A percentile compares a stretch with the other conserved stretches of the same genome.
Conservation (phyloP, 2,113 vertebrate species). For the Alethe diademata region DNA sequence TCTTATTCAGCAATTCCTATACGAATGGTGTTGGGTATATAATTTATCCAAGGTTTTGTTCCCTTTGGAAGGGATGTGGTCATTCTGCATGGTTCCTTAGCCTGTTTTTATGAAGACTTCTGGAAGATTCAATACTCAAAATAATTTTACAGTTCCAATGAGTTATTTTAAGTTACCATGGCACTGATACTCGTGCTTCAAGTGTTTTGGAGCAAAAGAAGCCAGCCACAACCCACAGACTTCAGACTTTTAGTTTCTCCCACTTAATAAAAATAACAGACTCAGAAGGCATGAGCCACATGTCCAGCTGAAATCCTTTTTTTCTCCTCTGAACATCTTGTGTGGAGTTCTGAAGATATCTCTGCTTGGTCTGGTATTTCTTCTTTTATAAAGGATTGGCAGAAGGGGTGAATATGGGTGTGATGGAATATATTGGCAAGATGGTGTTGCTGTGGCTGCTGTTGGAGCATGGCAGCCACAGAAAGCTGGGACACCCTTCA, state of each 20-base stretch:
- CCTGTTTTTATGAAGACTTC: neutral
- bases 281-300: fast-evolving
- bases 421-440: neutral
- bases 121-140: neutral
- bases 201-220: neutral
- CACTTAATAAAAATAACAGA: neutral
- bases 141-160: neutral
- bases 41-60: neutral
- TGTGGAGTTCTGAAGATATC: neutral
- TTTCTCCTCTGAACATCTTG: neutral
- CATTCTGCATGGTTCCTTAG: neutral
- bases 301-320: neutral
- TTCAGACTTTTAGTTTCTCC: neutral
- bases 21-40: neutral
- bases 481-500: neutral
- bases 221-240: fast-evolving
- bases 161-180: neutral
- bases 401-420: neutral
- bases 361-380: neutral
- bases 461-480: neutral
- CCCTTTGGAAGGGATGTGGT: neutral
- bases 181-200: neutral
- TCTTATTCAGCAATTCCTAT: neutral
- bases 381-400: neutral
- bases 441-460: neutral